Evolutionary conservation across 1,140 invertebrate genomes (phyloP), one percentile per base, ranked within the genome.

Genomic region (Euwallacea similis): DNA sequence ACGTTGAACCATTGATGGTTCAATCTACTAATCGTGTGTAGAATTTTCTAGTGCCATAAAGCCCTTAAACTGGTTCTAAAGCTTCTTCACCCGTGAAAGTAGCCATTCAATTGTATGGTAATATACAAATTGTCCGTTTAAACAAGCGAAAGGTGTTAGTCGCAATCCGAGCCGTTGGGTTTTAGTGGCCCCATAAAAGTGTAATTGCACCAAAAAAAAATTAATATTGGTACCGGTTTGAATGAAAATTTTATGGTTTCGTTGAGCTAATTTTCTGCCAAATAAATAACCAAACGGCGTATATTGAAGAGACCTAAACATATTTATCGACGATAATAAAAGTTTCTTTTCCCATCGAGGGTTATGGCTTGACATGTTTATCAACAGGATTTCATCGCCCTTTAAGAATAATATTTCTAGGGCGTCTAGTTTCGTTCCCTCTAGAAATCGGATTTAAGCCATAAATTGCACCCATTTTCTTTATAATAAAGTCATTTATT

Each of bases 281-380:
- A 71, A 74, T 74, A 74, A 74, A 71, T 71, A 74, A 61, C 68
- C 10, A 71, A 65, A 60, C 56, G 62, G 44, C 62, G 66, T 74
- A 66, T 55, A 71, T 71, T 71, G 69, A 65, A 59, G 63, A 47
- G 69, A 60, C 42, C 58, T 66, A 74, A 72, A 74, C 73, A 74
- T 66, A 74, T 74, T 74, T 74, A 74, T 71, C 68, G 71, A 66
- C 60, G 53, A 62, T 50, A 74, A 74, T 74, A 74, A 74, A 74
- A 74, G 33, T 71, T 66, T 66, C 63, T 60, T 67, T 74, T 74
- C 73, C 73, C 73, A 74, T 74, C 60, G 61, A 61, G 65, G 69
- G 73, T 66, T 71, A 71, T 47, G 62, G 42, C 54, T 72, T 74
- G 73, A 74, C 73, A 71, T 74, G 73, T 74, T 74, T 74, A 74